Conservation (phyloP, 2,113 vertebrate species). For the Zapus hudsonius region DNA sequence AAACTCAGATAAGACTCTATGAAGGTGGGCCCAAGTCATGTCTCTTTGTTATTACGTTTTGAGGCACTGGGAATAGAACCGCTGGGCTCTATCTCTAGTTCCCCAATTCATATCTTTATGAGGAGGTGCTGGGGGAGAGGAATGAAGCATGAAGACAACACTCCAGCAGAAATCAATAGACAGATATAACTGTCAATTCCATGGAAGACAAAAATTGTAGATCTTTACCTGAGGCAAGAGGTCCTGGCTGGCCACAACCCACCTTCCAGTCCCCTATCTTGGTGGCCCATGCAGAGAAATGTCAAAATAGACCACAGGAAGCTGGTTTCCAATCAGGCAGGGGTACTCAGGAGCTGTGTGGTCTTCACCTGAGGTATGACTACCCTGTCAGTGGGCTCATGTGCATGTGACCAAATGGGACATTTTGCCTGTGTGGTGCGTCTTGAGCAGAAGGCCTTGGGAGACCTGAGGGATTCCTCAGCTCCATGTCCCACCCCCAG, state of each 20-base stretch:
- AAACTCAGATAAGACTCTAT: not conserved
- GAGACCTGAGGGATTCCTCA: not conserved
- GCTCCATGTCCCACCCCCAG: not conserved
- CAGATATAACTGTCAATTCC: not conserved
- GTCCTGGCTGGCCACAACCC: not conserved
- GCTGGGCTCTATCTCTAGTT: not conserved
- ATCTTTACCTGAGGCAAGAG: not conserved
- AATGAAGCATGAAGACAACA: not conserved
- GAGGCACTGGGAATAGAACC: not conserved
- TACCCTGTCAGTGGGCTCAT: not conserved
- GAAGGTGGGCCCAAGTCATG: fast-evolving
- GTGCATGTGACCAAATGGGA: not conserved
- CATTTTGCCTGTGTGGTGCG: not conserved
- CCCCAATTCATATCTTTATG: not conserved
- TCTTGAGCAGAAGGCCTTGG: not conserved
- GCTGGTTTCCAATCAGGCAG: no score
- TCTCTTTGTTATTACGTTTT: not conserved
- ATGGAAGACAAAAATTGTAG: not conserved
- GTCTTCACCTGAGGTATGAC: not conserved
- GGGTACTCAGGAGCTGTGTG: not conserved
- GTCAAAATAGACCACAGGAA: not conserved
- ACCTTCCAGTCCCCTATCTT: not conserved
- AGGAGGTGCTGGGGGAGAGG: not conserved
- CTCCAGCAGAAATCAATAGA: not conserved
- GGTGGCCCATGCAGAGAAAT: not conserved